Percentiles rank a stretch among this genome's conserved stretches.
Evolutionary conservation across 1,140 invertebrate species (phyloP).

Genomic region (Drosophila lowei): DNA sequence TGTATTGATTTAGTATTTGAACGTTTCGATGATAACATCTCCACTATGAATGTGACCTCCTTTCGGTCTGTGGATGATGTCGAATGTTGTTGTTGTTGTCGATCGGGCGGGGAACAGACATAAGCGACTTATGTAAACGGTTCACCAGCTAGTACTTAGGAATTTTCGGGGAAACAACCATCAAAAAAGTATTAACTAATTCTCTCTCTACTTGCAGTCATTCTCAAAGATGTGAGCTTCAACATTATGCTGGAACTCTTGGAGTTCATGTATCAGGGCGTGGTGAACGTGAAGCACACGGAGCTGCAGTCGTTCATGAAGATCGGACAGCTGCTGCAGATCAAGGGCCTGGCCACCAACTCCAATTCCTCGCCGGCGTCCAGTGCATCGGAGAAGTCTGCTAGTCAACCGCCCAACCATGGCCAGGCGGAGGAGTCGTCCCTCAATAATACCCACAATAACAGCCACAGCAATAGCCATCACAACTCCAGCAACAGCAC

Average conservation of each 20-base stretch:
- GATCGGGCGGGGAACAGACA: slow-evolving; percentile 9
- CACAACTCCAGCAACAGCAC: slow-evolving; percentile 32
- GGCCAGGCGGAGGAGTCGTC: slow-evolving; percentile 33
- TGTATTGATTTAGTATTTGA: slow-evolving; percentile 83
- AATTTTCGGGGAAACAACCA: not conserved
- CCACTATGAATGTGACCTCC: slow-evolving; percentile 80
- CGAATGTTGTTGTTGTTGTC: slow-evolving; percentile 53
- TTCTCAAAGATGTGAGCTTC: slow-evolving; percentile 89
- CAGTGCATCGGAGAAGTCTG: slow-evolving; percentile 67
- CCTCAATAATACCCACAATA: slow-evolving; percentile 30
- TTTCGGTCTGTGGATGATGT: slow-evolving; percentile 48
- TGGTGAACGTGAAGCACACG: slow-evolving; percentile 93
- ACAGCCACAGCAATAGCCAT: slow-evolving; percentile 34
- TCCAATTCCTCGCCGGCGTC: slow-evolving; percentile 59
- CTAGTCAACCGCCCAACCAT: slow-evolving; percentile 39
- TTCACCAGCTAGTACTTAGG: not conserved
- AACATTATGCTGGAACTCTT: slow-evolving; percentile 90
- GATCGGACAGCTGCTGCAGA: slow-evolving; percentile 92
- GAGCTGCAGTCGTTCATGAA: slow-evolving; percentile 92
- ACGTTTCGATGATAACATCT: slow-evolving; percentile 81
- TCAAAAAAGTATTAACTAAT: slow-evolving; percentile 6
- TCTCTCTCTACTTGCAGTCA: slow-evolving; percentile 83
- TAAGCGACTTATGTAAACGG: slow-evolving; percentile 18
- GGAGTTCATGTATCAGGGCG: slow-evolving; percentile 94
- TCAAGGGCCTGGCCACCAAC: slow-evolving; percentile 89